Conservation (phyloP, 2,797 vertebrate species). For the Gadopsis bispinosus region DNA sequence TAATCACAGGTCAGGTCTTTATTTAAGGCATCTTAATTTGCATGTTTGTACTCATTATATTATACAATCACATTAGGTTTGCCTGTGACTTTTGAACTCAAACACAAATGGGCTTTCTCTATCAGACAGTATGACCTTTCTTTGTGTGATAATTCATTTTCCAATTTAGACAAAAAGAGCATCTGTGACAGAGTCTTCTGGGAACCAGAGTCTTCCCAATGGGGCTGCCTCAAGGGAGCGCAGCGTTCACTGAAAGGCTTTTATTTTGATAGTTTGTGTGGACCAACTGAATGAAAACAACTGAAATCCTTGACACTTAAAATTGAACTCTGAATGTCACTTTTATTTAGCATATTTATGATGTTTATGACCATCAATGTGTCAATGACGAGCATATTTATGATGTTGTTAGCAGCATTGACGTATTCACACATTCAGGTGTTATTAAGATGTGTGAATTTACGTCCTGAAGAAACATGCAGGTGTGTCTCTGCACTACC, state of each 20-base stretch:
- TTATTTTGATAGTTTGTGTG: conserved; percentile 24
- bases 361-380: conserved; percentile 29
- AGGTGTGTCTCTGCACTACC: conserved; percentile 62
- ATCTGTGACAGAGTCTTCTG: conserved; percentile 55
- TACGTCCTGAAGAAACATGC: conserved; percentile 54
- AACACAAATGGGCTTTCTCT: conserved; percentile 8
- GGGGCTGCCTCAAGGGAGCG: conserved; percentile 30
- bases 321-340: conserved; percentile 11
- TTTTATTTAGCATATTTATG: conserved; percentile 36
- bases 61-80: conserved; percentile 6
- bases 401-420: conserved; percentile 31
- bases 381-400: conserved; percentile 21
- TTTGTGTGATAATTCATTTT: conserved; percentile 56
- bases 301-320: conserved; percentile 1
- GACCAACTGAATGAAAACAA: conserved; percentile 5
- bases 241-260: conserved; percentile 34
- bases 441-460: conserved; percentile 59
- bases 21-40: not conserved
- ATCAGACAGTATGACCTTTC: conserved; percentile 55
- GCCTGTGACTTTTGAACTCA: conserved; percentile 26
- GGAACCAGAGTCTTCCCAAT: conserved; percentile 33
- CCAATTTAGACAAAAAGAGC: conserved; percentile 55
- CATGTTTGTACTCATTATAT: conserved; percentile 16
- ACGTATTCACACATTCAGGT: conserved; percentile 35
- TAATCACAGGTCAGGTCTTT: not conserved